Evolutionary conservation across 1,140 invertebrate species (phyloP).

Genomic region (Caerostris darwini): DNA sequence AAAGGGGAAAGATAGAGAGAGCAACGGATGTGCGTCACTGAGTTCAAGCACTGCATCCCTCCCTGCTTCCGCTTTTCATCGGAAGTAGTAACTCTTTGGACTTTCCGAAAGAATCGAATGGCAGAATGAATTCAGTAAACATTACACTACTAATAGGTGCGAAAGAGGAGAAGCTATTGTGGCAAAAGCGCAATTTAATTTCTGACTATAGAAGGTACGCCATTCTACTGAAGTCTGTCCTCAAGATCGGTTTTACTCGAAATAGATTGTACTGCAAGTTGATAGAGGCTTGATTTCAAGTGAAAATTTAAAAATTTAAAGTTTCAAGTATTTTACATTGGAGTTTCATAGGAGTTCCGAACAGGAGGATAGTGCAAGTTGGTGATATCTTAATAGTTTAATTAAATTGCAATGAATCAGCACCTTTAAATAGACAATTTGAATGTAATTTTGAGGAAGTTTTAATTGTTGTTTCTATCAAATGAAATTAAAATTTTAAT

Average conservation of each 20-base stretch:
- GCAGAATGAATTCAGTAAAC: conserved; percentile 67
- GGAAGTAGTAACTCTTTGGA: conserved; percentile 75
- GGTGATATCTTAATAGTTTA: too few relatives aligned
- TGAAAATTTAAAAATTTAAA: too few relatives aligned
- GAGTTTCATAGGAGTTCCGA: too few relatives aligned
- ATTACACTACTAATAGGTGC: conserved; percentile 37
- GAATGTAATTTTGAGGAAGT: too few relatives aligned
- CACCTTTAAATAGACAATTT: too few relatives aligned
- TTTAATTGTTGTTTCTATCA: too few relatives aligned
- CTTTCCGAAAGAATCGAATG: conserved; percentile 70
- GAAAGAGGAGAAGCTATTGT: conserved; percentile 37
- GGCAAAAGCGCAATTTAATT: not conserved
- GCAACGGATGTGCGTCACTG: conserved; percentile 68
- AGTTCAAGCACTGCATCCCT: conserved; percentile 69
- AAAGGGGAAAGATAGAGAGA: conserved; percentile 51
- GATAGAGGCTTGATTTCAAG: too few relatives aligned
- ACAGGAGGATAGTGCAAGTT: too few relatives aligned
- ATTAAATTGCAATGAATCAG: too few relatives aligned
- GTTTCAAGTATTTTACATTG: too few relatives aligned
- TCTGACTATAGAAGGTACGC: not conserved
- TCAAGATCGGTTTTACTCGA: not conserved
- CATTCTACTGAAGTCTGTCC: not conserved
- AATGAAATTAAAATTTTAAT: too few relatives aligned
- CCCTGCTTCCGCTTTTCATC: conserved; percentile 53
- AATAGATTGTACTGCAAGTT: not conserved